These are phyloP conservation scores for Vanacampus margaritifer DNA, from an alignment of 2,113 vertebrate species.

Conservation along the genomic window DNA sequence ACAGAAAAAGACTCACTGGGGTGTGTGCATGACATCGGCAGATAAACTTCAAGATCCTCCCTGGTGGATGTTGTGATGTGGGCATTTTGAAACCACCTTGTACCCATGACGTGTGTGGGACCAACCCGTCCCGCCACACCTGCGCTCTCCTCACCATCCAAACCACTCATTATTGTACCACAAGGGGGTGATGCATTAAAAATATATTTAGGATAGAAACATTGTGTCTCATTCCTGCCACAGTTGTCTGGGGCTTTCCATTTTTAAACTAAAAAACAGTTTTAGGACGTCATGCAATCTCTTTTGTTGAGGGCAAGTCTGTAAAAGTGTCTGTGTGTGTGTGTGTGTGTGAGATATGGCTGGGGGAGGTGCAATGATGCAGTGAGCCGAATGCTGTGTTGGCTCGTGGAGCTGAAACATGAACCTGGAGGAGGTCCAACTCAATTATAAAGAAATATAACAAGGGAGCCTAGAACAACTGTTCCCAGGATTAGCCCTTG, in stretches of 20 bases:
- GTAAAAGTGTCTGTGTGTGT: not conserved
- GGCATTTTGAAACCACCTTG: too few species aligned
- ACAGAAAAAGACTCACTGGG: too few species aligned
- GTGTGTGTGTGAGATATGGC: slow-evolving; percentile 34
- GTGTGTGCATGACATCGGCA: too few species aligned
- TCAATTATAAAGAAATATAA: slow-evolving; percentile 66
- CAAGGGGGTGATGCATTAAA: too few species aligned
- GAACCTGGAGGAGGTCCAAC: slow-evolving; percentile 50
- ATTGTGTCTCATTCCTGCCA: slow-evolving; percentile 26
- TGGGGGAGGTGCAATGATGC: slow-evolving; percentile 51
- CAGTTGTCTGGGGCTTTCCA: slow-evolving; percentile 11
- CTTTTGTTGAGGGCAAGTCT: not conserved
- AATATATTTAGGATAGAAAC: not conserved
- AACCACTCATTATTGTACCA: too few species aligned
- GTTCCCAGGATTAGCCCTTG: slow-evolving; percentile 30
- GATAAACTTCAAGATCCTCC: too few species aligned
- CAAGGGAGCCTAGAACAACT: slow-evolving; percentile 41
- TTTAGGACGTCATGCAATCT: slow-evolving; percentile 33
- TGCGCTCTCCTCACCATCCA: too few species aligned
- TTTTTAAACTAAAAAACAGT: slow-evolving; percentile 27
- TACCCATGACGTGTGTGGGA: too few species aligned
- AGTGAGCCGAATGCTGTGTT: slow-evolving; percentile 31
- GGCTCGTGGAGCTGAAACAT: slow-evolving; percentile 5
- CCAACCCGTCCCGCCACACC: too few species aligned
- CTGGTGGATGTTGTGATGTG: too few species aligned